Conservation (phyloP, 2,797 vertebrate species). For the Gadopsis bispinosus region DNA sequence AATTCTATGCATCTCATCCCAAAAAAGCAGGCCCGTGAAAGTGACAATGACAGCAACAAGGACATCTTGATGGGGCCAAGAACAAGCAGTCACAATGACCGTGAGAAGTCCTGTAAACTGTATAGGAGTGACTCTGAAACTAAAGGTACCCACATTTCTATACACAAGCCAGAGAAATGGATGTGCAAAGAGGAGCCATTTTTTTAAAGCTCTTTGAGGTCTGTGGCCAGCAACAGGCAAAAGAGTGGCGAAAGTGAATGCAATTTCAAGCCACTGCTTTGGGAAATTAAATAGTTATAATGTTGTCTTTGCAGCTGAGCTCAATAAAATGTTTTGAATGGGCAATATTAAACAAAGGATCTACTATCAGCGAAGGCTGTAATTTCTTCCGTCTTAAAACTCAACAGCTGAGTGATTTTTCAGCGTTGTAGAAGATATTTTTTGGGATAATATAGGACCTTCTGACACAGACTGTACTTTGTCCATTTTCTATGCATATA, state of each 20-base stretch:
- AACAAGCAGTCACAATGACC: constrained; percentile 64
- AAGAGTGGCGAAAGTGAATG: constrained; percentile 28
- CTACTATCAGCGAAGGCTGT: constrained; percentile 59
- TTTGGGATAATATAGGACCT: constrained; percentile 71
- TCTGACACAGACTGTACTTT: constrained; percentile 67
- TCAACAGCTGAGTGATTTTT: constrained; percentile 72
- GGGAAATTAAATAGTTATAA: constrained; percentile 31
- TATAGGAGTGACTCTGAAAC: constrained; percentile 64
- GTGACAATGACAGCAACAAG: constrained; percentile 61
- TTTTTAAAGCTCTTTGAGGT: constrained; percentile 64
- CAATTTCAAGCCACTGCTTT: constrained; percentile 30
- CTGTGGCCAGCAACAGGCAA: constrained; percentile 35
- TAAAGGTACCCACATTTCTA: constrained; percentile 60
- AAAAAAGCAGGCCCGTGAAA: constrained; percentile 63
- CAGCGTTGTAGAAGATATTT: constrained; percentile 67
- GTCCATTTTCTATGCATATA: constrained; percentile 78
- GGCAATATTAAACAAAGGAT: constrained; percentile 47
- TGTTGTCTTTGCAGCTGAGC: constrained; percentile 39
- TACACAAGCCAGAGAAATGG: constrained; percentile 75
- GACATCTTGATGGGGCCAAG: constrained; percentile 53
- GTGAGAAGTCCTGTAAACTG: constrained; percentile 64
- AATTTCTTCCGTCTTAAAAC: constrained; percentile 64
- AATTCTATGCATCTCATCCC: constrained; percentile 64
- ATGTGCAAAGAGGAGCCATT: constrained; percentile 81
- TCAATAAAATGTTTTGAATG: constrained; percentile 44